Evolutionary conservation across 2,888 invertebrate species (phyloP).

Genomic region (Pherbina coryleti): DNA sequence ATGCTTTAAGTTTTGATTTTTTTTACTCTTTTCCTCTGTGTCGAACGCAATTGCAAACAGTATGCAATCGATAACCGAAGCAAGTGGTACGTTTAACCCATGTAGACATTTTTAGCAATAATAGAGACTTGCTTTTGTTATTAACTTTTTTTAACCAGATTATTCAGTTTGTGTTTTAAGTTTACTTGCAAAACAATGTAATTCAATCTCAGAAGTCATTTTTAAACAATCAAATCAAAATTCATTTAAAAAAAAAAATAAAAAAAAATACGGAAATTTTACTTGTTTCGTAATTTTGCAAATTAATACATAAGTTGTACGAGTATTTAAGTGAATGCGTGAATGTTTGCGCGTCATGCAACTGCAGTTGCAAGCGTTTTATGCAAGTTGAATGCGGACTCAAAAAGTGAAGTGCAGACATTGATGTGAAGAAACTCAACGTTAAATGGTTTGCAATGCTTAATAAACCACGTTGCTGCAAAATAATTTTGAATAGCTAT

Average conservation of each 20-base stretch:
- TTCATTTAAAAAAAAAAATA: background rate
- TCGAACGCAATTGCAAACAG: conserved; percentile 3
- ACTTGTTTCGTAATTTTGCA: conserved; percentile 8
- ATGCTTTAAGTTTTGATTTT: background rate
- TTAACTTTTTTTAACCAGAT: background rate
- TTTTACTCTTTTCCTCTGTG: background rate
- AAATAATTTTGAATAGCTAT: too few relatives aligned
- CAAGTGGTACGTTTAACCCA: background rate
- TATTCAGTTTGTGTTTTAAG: background rate
- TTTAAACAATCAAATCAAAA: background rate
- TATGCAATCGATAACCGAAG: background rate
- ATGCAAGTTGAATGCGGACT: too few relatives aligned
- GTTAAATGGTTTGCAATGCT: too few relatives aligned
- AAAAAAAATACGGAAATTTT: background rate
- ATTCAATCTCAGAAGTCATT: too few relatives aligned
- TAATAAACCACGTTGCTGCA: too few relatives aligned
- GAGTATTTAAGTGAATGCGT: background rate
- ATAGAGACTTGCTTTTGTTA: background rate
- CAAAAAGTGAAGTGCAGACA: background rate
- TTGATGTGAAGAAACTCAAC: too few relatives aligned
- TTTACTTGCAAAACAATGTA: background rate
- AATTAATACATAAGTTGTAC: background rate
- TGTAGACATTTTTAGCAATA: background rate
- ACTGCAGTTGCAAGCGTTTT: background rate
- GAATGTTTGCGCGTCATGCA: background rate